A percentile compares a stretch with the other conserved stretches of the same genome.
Evolutionary conservation across 2,888 invertebrate genomes (phyloP).

Genomic region (Eupithecia tripunctaria): DNA sequence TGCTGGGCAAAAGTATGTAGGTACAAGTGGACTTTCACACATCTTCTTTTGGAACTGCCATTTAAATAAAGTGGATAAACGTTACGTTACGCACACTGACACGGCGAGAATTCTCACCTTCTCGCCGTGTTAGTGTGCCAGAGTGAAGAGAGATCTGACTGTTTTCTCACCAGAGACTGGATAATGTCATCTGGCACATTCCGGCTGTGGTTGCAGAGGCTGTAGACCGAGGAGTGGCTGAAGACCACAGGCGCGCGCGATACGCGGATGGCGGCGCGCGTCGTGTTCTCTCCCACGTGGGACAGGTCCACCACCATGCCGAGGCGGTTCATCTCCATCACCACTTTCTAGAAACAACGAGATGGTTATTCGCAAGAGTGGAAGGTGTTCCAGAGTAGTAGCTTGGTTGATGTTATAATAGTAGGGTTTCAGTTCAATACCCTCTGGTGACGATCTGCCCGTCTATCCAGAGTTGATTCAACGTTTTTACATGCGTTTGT

Average conservation of each 20-base stretch:
- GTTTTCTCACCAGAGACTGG: conserved; percentile 75
- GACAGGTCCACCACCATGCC: conserved; percentile 91
- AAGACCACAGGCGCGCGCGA: conserved; percentile 90
- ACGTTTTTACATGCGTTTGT: too few relatives aligned
- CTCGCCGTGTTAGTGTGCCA: too few relatives aligned
- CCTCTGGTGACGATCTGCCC: not conserved
- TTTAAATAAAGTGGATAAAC: too few relatives aligned
- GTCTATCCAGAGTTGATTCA: not conserved
- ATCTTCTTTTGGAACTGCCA: too few relatives aligned
- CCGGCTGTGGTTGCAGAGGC: conserved; percentile 88
- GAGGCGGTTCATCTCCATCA: conserved; percentile 91
- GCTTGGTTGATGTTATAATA: not conserved
- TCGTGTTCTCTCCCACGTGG: conserved; percentile 88
- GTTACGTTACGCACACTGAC: too few relatives aligned
- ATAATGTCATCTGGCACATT: conserved; percentile 89
- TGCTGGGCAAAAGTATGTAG: too few relatives aligned
- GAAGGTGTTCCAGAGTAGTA: not conserved
- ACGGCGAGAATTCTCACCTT: not conserved
- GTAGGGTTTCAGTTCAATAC: not conserved
- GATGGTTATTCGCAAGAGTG: not conserved
- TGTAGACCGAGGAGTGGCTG: conserved; percentile 89
- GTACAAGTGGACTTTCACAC: too few relatives aligned
- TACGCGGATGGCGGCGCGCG: conserved; percentile 86
- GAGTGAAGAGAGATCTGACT: not conserved
- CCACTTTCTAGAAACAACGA: conserved; percentile 83